Evolutionary conservation across 2,888 invertebrate species (phyloP), one percentile per base, ranked within the genome.

Genomic region (Ophioninae sp.): DNA sequence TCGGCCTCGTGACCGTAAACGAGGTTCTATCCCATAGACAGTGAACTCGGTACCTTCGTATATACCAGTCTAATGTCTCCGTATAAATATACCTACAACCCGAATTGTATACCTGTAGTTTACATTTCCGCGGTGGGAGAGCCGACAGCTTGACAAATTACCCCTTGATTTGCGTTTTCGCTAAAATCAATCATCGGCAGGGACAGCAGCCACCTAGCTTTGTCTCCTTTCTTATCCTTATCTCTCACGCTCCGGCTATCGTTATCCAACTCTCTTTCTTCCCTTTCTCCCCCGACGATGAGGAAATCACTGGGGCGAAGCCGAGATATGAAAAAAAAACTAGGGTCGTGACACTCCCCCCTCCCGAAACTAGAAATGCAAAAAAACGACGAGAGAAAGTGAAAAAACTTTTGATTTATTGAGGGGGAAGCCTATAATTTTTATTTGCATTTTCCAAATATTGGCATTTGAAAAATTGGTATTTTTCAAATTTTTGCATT

Each of bases 81-180:
- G 61, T 61, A 68, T 30, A 76, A 23, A 56, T 61, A 64, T 69
- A 80, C 37, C 21, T 17, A 44, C 23, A 21, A 37, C 17, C 5
- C 0, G 20, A 10, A 6, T 8, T 74, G 86, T 86, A 76, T 67
- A 79, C 77, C 70, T 77, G 75, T 82, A 78, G 70, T 8, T 72
- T 37, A 41, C 86, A 76, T 85, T 85, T 84, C 84, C 85, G 84
- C 83, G 83, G 81, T 83, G 72, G 89, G 86, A 89, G 89, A 90
- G 92, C 87, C 90, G 92, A 93, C 92, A 92, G 92, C 88, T 92
- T 93, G 92, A 92, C 92, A 92, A 92, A 93, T 92, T 91, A 88
- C 91, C 88, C 89, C 87, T 89, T 90, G 91, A 92, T 92, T 91
- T 91, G 90, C 91, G 90, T 90, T 92, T 92, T 92, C 92, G 89